Evolutionary conservation across 2,888 invertebrate species (phyloP).

Genomic region (Campoplex nolae): DNA sequence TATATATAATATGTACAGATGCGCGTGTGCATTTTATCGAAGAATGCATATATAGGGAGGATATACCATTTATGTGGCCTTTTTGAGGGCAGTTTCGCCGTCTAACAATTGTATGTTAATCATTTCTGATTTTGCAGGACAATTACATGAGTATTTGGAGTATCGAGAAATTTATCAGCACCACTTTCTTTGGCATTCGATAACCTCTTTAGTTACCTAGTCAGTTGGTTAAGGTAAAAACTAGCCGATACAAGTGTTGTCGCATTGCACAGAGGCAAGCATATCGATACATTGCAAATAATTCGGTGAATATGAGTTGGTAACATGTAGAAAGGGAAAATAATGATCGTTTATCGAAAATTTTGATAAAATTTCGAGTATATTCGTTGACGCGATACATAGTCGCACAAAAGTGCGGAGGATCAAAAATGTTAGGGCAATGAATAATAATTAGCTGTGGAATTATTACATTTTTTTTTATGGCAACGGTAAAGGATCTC

Average conservation of each 20-base stretch:
- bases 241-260: no score
- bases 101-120: no score
- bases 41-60: background rate
- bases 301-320: no score
- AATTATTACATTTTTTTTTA: background rate
- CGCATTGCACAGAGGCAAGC: no score
- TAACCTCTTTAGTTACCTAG: background rate
- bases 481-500: background rate
- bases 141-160: background rate
- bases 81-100: background rate
- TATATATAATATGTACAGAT: no score
- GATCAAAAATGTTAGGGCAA: background rate
- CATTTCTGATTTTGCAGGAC: background rate
- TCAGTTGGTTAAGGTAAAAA: no score
- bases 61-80: background rate
- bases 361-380: background rate
- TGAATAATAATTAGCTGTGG: background rate
- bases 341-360: background rate
- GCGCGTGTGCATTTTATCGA: background rate
- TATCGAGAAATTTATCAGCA: background rate
- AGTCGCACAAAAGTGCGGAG: background rate
- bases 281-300: no score
- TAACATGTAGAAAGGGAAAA: no score
- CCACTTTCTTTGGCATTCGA: background rate
- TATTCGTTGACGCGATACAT: background rate